These are phyloP conservation scores for Mercenaria mercenaria DNA, from an alignment of 1,140 invertebrate species.

Conservation along the genomic window DNA sequence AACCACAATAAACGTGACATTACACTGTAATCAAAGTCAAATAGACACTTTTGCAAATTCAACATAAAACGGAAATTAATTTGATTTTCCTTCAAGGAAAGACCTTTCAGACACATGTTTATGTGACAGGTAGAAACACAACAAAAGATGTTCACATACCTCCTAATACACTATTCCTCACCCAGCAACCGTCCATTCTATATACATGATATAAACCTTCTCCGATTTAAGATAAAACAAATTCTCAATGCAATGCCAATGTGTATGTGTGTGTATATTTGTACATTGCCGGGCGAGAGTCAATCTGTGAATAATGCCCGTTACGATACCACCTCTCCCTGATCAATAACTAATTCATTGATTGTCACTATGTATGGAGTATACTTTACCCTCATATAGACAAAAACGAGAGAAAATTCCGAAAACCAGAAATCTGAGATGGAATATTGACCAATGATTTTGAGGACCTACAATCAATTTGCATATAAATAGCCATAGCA, in stretches of 20 bases:
- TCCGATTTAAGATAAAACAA: neutral
- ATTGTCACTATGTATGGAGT: conserved; percentile 15
- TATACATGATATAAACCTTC: neutral
- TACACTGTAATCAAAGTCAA: too few relatives aligned
- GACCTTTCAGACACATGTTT: too few relatives aligned
- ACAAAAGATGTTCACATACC: conserved; percentile 5
- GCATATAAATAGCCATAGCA: conserved; percentile 27
- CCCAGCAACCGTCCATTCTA: neutral
- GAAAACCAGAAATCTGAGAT: conserved; percentile 22
- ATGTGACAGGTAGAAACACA: too few relatives aligned
- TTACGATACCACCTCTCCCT: neutral
- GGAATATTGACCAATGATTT: conserved; percentile 40
- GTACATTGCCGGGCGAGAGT: neutral
- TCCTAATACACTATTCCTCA: neutral
- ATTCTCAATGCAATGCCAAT: conserved; percentile 1
- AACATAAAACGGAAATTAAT: too few relatives aligned
- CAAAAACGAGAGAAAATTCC: conserved; percentile 11
- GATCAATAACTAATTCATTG: conserved; percentile 50
- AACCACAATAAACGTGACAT: too few relatives aligned
- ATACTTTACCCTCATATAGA: conserved; percentile 11
- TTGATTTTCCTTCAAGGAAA: too few relatives aligned
- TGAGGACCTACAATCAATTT: conserved; percentile 35
- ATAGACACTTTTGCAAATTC: too few relatives aligned
- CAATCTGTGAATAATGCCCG: conserved; percentile 31
- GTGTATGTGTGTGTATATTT: neutral